Conservation (phyloP, 2,888 invertebrate genomes). For the Liposcelis brunnea region DNA sequence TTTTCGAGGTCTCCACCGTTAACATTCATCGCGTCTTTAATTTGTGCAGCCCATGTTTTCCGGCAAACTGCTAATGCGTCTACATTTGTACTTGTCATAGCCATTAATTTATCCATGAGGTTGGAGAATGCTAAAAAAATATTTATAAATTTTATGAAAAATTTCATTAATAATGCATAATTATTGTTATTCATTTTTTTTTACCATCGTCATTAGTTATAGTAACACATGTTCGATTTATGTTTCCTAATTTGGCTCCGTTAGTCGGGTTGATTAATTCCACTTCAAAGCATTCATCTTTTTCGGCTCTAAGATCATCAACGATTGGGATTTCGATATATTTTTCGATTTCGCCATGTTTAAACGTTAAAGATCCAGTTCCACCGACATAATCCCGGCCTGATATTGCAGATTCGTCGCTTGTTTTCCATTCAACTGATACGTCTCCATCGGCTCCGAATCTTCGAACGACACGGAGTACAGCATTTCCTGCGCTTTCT, state of each 20-base stretch:
- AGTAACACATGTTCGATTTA: conserved; percentile 30
- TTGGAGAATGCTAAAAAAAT: conserved; percentile 32
- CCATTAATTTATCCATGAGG: conserved; percentile 32
- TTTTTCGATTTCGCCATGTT: conserved; percentile 25
- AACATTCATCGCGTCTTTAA: conserved; percentile 35
- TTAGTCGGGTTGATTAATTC: conserved; percentile 28
- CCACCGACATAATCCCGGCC: conserved; percentile 35
- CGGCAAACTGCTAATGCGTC: conserved; percentile 32
- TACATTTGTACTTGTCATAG: conserved; percentile 33
- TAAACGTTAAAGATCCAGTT: conserved; percentile 29
- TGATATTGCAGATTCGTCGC: conserved; percentile 35
- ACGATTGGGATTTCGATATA: conserved; percentile 30
- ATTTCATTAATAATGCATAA: too few species aligned
- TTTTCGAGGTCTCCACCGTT: conserved; percentile 39
- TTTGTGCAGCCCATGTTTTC: conserved; percentile 32
- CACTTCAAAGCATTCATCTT: conserved; percentile 40
- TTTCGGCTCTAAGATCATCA: conserved; percentile 37
- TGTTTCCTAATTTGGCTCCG: conserved; percentile 30
- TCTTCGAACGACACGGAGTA: conserved; percentile 29
- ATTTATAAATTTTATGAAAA: neutral
- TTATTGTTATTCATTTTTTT: conserved; percentile 3
- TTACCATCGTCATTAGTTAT: conserved; percentile 35
- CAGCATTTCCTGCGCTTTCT: conserved; percentile 32
- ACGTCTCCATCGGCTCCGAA: conserved; percentile 36
- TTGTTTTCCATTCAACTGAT: conserved; percentile 32